Base-by-base conservation (phyloP, 2,113 vertebrate genomes). In the Hassar affinis region DNA sequence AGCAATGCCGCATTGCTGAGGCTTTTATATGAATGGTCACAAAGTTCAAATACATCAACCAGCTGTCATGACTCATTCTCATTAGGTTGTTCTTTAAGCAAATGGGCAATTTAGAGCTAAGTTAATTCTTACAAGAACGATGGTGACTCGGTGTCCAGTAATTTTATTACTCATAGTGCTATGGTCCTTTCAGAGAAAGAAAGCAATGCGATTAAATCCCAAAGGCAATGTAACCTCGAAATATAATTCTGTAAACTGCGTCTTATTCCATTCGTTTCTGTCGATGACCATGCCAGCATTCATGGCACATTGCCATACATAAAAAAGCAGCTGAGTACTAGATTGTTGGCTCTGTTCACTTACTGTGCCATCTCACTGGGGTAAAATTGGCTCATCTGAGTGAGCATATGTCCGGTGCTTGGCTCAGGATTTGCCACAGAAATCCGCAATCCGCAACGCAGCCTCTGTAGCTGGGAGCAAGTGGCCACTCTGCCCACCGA, bases 371-470 rank as follows among this genome's bases (percentile, higher is more conserved):
- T 78, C 82, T 68, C 75, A 71, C 30, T 69, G 64, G 79, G 77
- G 54, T 68, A 85, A 49, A 76, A 66, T 80, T 90, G 88, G 84
- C 85, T 83, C 45, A 56, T 69, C 51, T 82, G 64, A 85, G 76
- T 81, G 83, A 89, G 72, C 87, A 88, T 87, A 89, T 90, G 87
- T 79, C 77, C 51, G 56, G 30, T 51, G 81, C 86, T 82, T 82
- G 84, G 51, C 88, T 83, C 84, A 78, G 85, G 42, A 88, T 76
- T 79, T 75, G 81, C 82, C 79, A 64, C 49, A 11, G 66, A 84
- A 51, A 79, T 85, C 62, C 42, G 68, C 56, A 68, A 72, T 72
- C 47, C 15, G n/a, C 66, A 59, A 79, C 38, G 56, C 33, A 66
- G 45, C n/a, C 68, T 59, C 61, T 64, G 56, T 71, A 61, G 74